Base-by-base conservation (phyloP, 2,113 vertebrate genomes). In the Ceyx cyanopectus region DNA sequence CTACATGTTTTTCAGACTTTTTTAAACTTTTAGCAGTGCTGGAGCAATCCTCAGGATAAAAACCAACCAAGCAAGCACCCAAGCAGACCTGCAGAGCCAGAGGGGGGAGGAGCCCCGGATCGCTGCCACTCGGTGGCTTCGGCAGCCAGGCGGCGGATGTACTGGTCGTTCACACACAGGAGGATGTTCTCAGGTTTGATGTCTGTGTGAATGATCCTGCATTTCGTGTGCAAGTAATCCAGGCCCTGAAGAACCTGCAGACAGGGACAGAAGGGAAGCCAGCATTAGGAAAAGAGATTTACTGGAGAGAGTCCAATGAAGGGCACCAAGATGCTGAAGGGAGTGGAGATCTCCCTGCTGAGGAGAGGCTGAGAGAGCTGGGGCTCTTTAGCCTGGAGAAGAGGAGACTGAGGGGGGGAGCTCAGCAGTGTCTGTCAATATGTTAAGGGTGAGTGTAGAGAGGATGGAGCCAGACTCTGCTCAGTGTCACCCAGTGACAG, bases 121-220 rank as follows among this genome's bases (percentile, higher is more conserved):
- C 98, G 98, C 93, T 99, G 99, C 99, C 99, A 99, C 82, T 99
- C 99, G 0, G 99, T 99, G 3, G 99, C 99, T 91, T 99, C 99
- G 8, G 99, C 98, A 20, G 99, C 99, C 97, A 99, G 98, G 74
- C 98, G 98, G 75, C 98, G 98, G 61, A 99, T 97, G 81, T 99
- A 99, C 29, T 98, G 96, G 94, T 99, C 99, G 2, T 99, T 99
- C 34, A 99, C 99, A 2, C 98, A 99, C 95, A 99, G 94, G 37
- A 99, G 96, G 80, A 99, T 99, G 97, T 99, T 99, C 93, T 99
- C 99, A 3, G 99, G 99, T 90, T 99, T 99, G 92, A 99, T 99
- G 89, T 99, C 99, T 7, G 99, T 99, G 95, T 99, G 99, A 95
- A 99, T 99, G 96, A 99, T 99, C 75, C 99, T 98, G 94, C 99